Evolutionary conservation across 2,888 invertebrate genomes (phyloP), one percentile per base, ranked within the genome.

Genomic region (Hecatera dysodea): DNA sequence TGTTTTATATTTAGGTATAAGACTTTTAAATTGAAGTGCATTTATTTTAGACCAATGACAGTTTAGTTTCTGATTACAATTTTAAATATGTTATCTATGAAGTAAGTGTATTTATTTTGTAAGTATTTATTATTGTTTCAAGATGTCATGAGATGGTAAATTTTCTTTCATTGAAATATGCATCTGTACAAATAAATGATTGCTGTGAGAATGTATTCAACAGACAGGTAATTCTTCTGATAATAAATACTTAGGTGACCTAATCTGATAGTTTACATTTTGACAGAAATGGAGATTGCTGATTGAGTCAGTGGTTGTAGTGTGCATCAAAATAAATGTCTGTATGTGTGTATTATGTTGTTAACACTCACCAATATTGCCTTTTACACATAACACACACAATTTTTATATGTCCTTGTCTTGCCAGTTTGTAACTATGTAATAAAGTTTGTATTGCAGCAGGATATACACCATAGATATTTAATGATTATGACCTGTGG

Each of bases 31-130:
- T 92, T 92, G 87, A 89, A 90, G 89, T 94, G 95, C 95, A 95
- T 95, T 95, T 95, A 95, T 90, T 91, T 93, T 90, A 91, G 88
- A 94, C 95, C 95, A 95, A 95, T 90, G 90, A 89, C 89, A 83
- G 82, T 86, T 92, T 89, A 88, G 82, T 90, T 91, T 88, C 73
- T 77, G 81, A 80, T 82, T 82, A 77, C 71, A 81, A 79, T 78
- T 83, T 83, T 77, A 73, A 81, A 82, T 79, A 80, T 81, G 69
- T 86, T 79, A 75, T 83, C 60, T 82, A 71, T 80, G 72, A 60
- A 68, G 66, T 73, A 82, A 75, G 57, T 78, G 65, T 83, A 75
- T 82, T 82, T 71, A 74, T 78, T 78, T 81, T 69, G 64, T 79
- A 77, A 80, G 78, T 80, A 81, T 81, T 78, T 80, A 81, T 75